Base-by-base conservation (phyloP, 2,888 invertebrate species). In the Thysanoteuthis rhombus region DNA sequence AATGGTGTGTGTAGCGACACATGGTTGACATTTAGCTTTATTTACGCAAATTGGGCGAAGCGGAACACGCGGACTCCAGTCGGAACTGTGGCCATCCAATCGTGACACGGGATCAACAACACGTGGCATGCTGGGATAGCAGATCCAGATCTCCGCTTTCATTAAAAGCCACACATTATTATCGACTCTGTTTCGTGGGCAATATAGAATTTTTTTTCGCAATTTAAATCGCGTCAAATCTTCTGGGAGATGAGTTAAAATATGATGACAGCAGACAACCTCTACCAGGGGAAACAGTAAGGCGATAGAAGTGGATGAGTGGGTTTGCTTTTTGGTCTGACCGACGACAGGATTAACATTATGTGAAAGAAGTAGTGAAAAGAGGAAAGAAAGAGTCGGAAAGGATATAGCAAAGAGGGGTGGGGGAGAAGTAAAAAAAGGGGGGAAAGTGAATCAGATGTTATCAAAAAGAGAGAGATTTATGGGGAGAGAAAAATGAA, bases 1-100 rank as follows among this genome's bases (percentile, higher is more conserved):
- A 75, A 75, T 75, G 75, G 75, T 75, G 75, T 75, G 75, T 75
- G 75, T 75, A 75, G 75, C 75, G 75, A 75, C 75, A 75, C 75
- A 75, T n/a, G 75, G 75, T n/a, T 75, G 75, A 75, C 75, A 75
- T 75, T 75, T 75, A 36, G 75, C 75, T 75, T 75, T 75, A 75
- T 75, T 75, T 75, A 75, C 75, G 75, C 75, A 75, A n/a, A 75
- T 75, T 75, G 75, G 75, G 3, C 75, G 75, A 75, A 75, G 75
- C 75, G 75, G n/a, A n/a, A 75, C 75, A 75, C 25, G 16, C n/a
- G 75, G 75, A n/a, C 75, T 75, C 75, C n/a, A 75, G 75, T 75
- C 75, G 75, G 75, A 75, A 75, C 75, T 75, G n/a, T 75, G 75
- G n/a, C 75, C 75, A 75, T n/a, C 75, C 75, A 75, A 75, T 75